Percentiles rank a stretch among this genome's conserved stretches.
These are phyloP conservation scores for Chrysogorgia sp. DNA, from an alignment of 92 coral and sea anemone species.

Conservation along the genomic window DNA sequence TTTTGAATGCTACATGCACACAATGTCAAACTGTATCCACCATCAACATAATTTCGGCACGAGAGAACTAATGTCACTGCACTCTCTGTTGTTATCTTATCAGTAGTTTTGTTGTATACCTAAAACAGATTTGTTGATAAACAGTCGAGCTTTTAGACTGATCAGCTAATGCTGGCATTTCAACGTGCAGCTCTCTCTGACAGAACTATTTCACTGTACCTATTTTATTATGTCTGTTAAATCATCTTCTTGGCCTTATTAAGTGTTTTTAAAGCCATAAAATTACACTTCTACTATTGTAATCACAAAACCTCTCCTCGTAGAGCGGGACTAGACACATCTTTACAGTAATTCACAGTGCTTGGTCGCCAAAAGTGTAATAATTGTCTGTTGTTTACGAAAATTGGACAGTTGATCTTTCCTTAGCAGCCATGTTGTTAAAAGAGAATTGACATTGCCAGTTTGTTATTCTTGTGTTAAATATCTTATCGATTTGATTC, in stretches of 20 bases:
- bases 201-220: no score
- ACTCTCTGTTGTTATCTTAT: neutral
- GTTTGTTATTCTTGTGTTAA: neutral
- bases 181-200: no score
- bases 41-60: constrained; percentile 24
- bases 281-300: no score
- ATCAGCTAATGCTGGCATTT: no score
- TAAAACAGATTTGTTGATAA: neutral
- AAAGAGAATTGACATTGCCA: neutral
- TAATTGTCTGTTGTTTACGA: neutral
- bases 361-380: no score
- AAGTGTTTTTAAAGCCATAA: no score
- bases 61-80: neutral
- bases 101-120: no score
- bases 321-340: neutral
- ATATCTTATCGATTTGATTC: neutral
- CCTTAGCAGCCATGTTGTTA: neutral
- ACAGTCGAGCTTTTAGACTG: neutral
- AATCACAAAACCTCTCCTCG: no score
- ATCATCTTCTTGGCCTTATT: no score
- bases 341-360: no score
- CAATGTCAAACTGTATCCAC: constrained; percentile 28
- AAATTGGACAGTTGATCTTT: neutral
- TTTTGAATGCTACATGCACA: constrained; percentile 48
- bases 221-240: no score